A percentile compares a stretch with the other conserved stretches of the same genome.
These are phyloP conservation scores for Nautilus pompilius DNA, from an alignment of 1,140 invertebrate genomes.

Conservation along the genomic window DNA sequence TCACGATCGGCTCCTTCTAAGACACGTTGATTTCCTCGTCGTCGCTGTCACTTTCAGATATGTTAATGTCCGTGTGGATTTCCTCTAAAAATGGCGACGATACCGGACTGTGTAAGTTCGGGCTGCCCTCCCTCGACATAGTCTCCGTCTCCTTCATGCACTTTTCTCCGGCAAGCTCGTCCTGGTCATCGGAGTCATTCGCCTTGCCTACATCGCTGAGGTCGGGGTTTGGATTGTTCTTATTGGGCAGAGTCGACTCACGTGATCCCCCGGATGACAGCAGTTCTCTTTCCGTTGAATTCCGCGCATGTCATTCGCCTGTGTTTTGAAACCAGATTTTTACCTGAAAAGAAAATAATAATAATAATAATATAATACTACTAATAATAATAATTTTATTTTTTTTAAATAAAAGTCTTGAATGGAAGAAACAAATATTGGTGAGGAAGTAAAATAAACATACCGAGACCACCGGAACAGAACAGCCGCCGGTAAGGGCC, in stretches of 20 bases:
- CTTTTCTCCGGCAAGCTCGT: slow-evolving; percentile 8
- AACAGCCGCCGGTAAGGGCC: too few species aligned
- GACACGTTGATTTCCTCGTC: slow-evolving; percentile 46
- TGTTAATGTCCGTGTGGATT: slow-evolving; percentile 6
- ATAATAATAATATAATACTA: background rate
- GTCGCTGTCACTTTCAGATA: slow-evolving; percentile 29
- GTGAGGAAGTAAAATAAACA: too few species aligned
- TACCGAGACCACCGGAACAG: too few species aligned
- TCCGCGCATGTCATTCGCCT: slow-evolving; percentile 66
- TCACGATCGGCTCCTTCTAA: too few species aligned
- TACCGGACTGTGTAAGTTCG: slow-evolving; percentile 2
- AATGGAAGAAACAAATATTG: too few species aligned
- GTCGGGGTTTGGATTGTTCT: slow-evolving; percentile 95
- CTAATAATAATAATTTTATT: background rate
- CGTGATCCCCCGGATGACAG: slow-evolving; percentile 85
- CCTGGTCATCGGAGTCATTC: slow-evolving; percentile 13
- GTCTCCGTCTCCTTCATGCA: slow-evolving; percentile 5
- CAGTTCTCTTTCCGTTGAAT: slow-evolving; percentile 93
- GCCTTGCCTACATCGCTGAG: slow-evolving; percentile 75
- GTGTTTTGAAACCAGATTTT: slow-evolving; percentile 59
- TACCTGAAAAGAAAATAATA: slow-evolving; percentile 37
- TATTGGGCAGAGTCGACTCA: slow-evolving; percentile 92
- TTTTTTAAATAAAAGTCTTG: background rate
- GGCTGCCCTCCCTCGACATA: slow-evolving; percentile 2
- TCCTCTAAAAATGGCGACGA: slow-evolving; percentile 8